These are phyloP conservation scores for Grapholita molesta DNA, from an alignment of 1,140 invertebrate genomes.

Conservation along the genomic window DNA sequence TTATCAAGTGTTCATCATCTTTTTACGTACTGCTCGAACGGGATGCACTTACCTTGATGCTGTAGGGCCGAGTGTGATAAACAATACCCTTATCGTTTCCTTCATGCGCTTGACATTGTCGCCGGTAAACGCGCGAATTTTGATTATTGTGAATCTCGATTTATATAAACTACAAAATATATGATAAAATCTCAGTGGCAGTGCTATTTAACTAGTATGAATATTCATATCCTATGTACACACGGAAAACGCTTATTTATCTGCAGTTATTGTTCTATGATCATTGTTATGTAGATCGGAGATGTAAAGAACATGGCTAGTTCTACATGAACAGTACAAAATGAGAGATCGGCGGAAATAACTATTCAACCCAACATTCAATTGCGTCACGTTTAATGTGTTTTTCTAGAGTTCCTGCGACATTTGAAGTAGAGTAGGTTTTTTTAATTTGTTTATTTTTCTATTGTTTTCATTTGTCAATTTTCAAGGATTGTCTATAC, in stretches of 20 bases:
- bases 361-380: slow-evolving; percentile 32
- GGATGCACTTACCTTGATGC: slow-evolving; percentile 38
- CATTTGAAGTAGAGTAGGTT: not conserved
- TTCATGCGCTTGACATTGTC: slow-evolving; percentile 54
- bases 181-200: slow-evolving; percentile 40
- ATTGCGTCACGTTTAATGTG: slow-evolving; percentile 40
- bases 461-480: slow-evolving; percentile 30
- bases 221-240: slow-evolving; percentile 50
- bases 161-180: slow-evolving; percentile 8
- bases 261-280: slow-evolving; percentile 60
- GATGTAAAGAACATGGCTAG: slow-evolving; percentile 35
- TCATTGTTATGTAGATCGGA: slow-evolving; percentile 67
- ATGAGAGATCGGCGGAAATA: slow-evolving; percentile 63
- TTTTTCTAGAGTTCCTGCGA: slow-evolving; percentile 20
- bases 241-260: slow-evolving; percentile 51
- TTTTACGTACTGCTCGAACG: slow-evolving; percentile 32
- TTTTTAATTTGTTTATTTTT: not conserved
- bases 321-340: slow-evolving; percentile 43
- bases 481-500: slow-evolving; percentile 42
- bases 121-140: slow-evolving; percentile 36
- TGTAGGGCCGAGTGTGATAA: slow-evolving; percentile 31
- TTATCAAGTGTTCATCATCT: slow-evolving; percentile 38
- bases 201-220: slow-evolving; percentile 45
- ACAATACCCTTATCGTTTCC: slow-evolving; percentile 24
- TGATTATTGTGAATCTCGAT: slow-evolving; percentile 33